These are phyloP conservation scores for Diadegma fenestrale DNA, from an alignment of 2,888 invertebrate species.

Conservation along the genomic window DNA sequence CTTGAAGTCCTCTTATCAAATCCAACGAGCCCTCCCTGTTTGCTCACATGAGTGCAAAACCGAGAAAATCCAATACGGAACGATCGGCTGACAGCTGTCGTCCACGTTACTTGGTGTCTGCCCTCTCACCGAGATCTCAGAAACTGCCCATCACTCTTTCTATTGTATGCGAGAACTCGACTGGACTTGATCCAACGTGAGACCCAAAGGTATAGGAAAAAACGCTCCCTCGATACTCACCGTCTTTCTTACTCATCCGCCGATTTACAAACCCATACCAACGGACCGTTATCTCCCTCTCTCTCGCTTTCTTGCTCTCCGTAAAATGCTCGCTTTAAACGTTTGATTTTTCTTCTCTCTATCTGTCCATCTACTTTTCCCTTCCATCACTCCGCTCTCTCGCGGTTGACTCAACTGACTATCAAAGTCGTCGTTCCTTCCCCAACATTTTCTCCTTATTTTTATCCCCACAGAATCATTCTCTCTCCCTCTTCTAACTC, in stretches of 20 bases:
- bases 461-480: slow-evolving; percentile 15
- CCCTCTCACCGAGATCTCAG: slow-evolving; percentile 70
- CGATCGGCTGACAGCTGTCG: slow-evolving; percentile 77
- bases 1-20: slow-evolving; percentile 63
- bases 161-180: slow-evolving; percentile 74
- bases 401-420: slow-evolving; percentile 59
- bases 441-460: slow-evolving; percentile 38
- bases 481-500: slow-evolving; percentile 39
- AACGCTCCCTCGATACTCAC: slow-evolving; percentile 43
- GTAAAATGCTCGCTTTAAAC: slow-evolving; percentile 42
- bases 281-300: slow-evolving; percentile 22
- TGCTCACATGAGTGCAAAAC: slow-evolving; percentile 37
- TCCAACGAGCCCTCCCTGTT: slow-evolving; percentile 27
- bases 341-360: slow-evolving; percentile 56
- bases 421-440: slow-evolving; percentile 59
- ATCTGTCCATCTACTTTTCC: slow-evolving; percentile 61
- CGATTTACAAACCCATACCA: slow-evolving; percentile 37
- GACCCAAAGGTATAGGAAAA: slow-evolving; percentile 48
- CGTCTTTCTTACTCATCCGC: slow-evolving; percentile 37
- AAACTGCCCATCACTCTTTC: slow-evolving; percentile 78
- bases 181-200: slow-evolving; percentile 50
- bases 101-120: slow-evolving; percentile 71
- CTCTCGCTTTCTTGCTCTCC: slow-evolving; percentile 10
- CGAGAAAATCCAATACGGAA: slow-evolving; percentile 49
- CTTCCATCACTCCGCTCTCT: slow-evolving; percentile 55